These are phyloP conservation scores for Drosophila cardini DNA, from an alignment of 1,140 invertebrate species.

Conservation along the genomic window DNA sequence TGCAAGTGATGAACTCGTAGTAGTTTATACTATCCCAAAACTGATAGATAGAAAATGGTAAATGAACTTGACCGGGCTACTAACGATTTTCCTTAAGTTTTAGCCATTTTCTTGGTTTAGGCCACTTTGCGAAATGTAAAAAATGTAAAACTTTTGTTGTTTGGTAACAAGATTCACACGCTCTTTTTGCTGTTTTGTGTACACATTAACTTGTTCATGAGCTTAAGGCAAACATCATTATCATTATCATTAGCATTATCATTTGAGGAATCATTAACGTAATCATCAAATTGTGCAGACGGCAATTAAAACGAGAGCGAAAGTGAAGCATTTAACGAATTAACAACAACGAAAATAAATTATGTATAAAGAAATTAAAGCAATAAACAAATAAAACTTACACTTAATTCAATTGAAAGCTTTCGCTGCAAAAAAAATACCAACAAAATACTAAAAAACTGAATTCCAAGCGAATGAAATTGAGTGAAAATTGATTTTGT, in stretches of 20 bases:
- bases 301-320: conserved; percentile 71
- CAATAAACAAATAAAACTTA: conserved; percentile 24
- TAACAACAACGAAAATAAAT: conserved; percentile 1
- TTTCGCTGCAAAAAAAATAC: conserved; percentile 46
- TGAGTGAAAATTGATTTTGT: conserved; percentile 64
- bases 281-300: conserved; percentile 55
- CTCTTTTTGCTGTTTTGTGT: conserved; percentile 37
- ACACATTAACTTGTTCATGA: conserved; percentile 54
- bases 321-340: conserved; percentile 67
- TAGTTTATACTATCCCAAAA: not conserved
- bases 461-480: conserved; percentile 48
- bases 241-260: conserved; percentile 28
- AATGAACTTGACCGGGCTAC: conserved; percentile 25
- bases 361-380: conserved; percentile 40
- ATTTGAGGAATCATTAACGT: conserved; percentile 28
- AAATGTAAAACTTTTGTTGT: conserved; percentile 30
- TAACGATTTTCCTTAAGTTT: not conserved
- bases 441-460: conserved; percentile 28
- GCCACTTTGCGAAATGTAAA: conserved; percentile 44
- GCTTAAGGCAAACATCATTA: conserved; percentile 10
- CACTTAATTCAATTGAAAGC: conserved; percentile 41
- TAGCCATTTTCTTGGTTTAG: conserved; percentile 7
- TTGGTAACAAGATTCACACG: conserved; percentile 64
- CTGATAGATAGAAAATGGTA: not conserved
- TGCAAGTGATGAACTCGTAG: conserved; percentile 3